Evolutionary conservation across 2,797 vertebrate species (phyloP).

Genomic region (Ibycter americanus): DNA sequence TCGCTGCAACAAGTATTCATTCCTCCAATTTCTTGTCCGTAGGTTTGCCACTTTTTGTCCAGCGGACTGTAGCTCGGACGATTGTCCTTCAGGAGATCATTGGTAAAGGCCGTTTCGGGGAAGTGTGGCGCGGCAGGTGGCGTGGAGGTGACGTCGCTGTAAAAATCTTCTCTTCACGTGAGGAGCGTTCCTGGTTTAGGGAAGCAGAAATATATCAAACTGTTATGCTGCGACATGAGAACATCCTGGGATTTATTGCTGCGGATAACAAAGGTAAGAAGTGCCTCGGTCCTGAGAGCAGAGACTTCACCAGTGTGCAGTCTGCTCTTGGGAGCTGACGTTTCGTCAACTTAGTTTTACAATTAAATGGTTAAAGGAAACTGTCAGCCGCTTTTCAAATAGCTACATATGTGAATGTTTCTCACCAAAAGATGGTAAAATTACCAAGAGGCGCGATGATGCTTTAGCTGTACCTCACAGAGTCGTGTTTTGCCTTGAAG

Average conservation of each 20-base stretch:
- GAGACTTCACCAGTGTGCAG: accelerated
- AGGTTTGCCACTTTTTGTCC: conserved; percentile 96
- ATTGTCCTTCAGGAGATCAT: conserved; percentile 98
- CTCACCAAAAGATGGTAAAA: background rate
- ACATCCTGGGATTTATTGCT: conserved; percentile 97
- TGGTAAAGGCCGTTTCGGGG: conserved; percentile 96
- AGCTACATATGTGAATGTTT: background rate
- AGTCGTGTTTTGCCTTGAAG: background rate
- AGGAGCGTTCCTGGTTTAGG: conserved; percentile 98
- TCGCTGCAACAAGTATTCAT: accelerated
- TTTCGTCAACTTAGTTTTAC: background rate
- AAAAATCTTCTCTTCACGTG: conserved; percentile 97
- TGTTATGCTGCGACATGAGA: conserved; percentile 97
- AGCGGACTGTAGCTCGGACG: conserved; percentile 93
- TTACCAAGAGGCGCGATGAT: accelerated
- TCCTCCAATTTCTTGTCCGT: background rate
- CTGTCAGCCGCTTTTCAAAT: background rate
- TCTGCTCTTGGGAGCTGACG: background rate
- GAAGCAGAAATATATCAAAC: conserved; percentile 99
- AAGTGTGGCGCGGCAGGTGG: conserved; percentile 97
- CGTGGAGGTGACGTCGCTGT: conserved; percentile 95
- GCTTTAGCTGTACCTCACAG: no score
- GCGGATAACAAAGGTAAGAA: conserved; percentile 95
- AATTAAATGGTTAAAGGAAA: background rate
- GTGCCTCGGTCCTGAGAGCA: accelerated